Percentiles rank a stretch among this genome's conserved stretches.
Evolutionary conservation across 2,888 invertebrate species (phyloP).

Genomic region (Caenorhabditis becei): DNA sequence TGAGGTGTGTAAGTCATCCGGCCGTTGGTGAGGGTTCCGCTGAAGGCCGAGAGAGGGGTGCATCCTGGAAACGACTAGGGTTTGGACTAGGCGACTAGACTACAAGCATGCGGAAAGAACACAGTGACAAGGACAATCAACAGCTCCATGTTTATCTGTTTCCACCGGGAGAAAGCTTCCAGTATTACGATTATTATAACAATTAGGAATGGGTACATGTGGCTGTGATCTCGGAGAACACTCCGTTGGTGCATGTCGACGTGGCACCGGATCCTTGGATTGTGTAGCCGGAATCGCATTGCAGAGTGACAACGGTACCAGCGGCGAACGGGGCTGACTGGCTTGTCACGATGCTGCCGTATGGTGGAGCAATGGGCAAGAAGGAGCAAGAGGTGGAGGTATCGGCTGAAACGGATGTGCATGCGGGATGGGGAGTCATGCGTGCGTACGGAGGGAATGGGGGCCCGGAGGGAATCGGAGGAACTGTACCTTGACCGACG

Average conservation of each 20-base stretch:
- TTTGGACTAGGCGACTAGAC: slow-evolving; percentile 13
- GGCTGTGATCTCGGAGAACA: slow-evolving; percentile 45
- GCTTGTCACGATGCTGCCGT: slow-evolving; percentile 34
- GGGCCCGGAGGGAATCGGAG: background rate
- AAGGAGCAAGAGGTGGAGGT: slow-evolving; percentile 29
- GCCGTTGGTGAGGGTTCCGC: slow-evolving; percentile 60
- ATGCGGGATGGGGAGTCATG: slow-evolving; percentile 17
- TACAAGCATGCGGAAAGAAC: slow-evolving; percentile 1
- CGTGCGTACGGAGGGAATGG: background rate
- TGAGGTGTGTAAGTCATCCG: slow-evolving; percentile 61
- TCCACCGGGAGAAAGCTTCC: background rate
- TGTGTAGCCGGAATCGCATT: slow-evolving; percentile 57
- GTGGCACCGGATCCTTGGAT: slow-evolving; percentile 30
- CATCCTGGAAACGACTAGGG: slow-evolving; percentile 55
- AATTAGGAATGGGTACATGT: slow-evolving; percentile 32
- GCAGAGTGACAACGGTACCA: slow-evolving; percentile 57
- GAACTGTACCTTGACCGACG: slow-evolving; percentile 29
- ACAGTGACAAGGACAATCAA: background rate
- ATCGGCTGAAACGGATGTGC: slow-evolving; percentile 26
- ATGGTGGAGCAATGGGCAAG: slow-evolving; percentile 45
- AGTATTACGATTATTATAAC: background rate
- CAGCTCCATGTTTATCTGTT: slow-evolving; percentile 8
- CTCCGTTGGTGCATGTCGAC: slow-evolving; percentile 55
- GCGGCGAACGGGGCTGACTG: slow-evolving; percentile 25
- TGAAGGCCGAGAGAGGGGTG: slow-evolving; percentile 55